Conservation (phyloP, 2,113 vertebrate species). For the Stigmatopora argus region DNA sequence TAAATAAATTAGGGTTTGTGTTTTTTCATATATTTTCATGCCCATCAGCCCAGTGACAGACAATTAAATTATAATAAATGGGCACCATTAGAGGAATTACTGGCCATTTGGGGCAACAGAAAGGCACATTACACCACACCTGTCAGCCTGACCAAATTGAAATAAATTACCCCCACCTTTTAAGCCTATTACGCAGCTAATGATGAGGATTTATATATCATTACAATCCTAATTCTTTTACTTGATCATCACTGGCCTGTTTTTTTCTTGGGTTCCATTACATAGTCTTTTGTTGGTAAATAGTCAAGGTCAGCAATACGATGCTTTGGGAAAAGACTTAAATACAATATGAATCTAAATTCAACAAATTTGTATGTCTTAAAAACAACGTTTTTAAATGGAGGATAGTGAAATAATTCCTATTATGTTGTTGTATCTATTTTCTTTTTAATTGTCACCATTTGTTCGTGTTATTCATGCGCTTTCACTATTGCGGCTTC, state of each 20-base stretch:
- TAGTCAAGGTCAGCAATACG: slow-evolving; percentile 41
- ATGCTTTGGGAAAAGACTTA: too few relatives aligned
- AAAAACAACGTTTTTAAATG: background rate
- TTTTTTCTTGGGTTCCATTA: slow-evolving; percentile 49
- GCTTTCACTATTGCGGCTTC: background rate
- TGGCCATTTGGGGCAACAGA: slow-evolving; percentile 71
- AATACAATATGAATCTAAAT: background rate
- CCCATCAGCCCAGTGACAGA: slow-evolving; percentile 54
- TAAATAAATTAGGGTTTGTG: slow-evolving; percentile 39
- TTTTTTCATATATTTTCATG: slow-evolving; percentile 42
- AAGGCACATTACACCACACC: slow-evolving; percentile 66
- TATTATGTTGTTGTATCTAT: background rate
- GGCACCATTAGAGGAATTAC: slow-evolving; percentile 74
- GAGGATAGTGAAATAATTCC: background rate
- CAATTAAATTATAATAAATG: slow-evolving; percentile 77
- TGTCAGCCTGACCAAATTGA: slow-evolving; percentile 73
- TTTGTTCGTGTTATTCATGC: background rate
- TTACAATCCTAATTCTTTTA: slow-evolving; percentile 70
- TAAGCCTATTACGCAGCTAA: slow-evolving; percentile 66
- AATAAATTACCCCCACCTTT: slow-evolving; percentile 72
- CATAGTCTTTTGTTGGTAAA: slow-evolving; percentile 59
- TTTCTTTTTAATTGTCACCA: background rate
- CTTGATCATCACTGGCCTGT: slow-evolving; percentile 63
- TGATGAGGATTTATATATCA: slow-evolving; percentile 73
- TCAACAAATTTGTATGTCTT: slow-evolving; percentile 1